phyloP scores from a whole-genome alignment of 2,797 vertebrate genomes.

The Hoplostethus atlanticus region DNA sequence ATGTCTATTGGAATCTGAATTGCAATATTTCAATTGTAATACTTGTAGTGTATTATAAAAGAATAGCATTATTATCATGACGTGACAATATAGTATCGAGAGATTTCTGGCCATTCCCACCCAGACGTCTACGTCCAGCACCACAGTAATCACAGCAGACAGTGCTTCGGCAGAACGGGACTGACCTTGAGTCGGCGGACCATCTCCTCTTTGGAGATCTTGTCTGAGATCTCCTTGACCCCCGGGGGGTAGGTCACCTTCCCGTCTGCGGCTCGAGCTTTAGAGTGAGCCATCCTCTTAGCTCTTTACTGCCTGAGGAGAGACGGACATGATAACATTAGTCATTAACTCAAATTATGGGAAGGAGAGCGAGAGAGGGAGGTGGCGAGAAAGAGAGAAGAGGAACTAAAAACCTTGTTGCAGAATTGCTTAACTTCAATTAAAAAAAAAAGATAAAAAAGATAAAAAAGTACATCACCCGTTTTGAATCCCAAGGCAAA shows the following conservation, averaged over 20 bases:
- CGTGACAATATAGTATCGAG: neutral
- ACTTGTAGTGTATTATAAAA: neutral
- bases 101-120: too few relatives aligned
- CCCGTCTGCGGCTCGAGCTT: conserved; percentile 96
- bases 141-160: neutral
- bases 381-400: neutral
- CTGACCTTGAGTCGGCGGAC: conserved; percentile 96
- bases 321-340: conserved; percentile 21
- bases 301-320: conserved; percentile 85
- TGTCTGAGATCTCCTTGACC: conserved; percentile 99
- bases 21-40: neutral
- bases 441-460: neutral
- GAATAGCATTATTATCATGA: neutral
- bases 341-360: conserved; percentile 8
- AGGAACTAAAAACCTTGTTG: neutral
- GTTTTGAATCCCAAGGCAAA: conserved; percentile 21
- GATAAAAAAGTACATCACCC: conserved; percentile 3
- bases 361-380: neutral
- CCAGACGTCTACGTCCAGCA: neutral
- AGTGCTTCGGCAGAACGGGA: conserved; percentile 7
- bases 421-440: conserved; percentile 6
- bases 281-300: conserved; percentile 98
- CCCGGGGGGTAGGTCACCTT: conserved; percentile 99
- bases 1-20: neutral
- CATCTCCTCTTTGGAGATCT: conserved; percentile 99